A percentile compares a stretch with the other conserved stretches of the same genome.
phyloP scores from a whole-genome alignment of 2,797 vertebrate genomes.

The Rhynchotus rufescens region DNA sequence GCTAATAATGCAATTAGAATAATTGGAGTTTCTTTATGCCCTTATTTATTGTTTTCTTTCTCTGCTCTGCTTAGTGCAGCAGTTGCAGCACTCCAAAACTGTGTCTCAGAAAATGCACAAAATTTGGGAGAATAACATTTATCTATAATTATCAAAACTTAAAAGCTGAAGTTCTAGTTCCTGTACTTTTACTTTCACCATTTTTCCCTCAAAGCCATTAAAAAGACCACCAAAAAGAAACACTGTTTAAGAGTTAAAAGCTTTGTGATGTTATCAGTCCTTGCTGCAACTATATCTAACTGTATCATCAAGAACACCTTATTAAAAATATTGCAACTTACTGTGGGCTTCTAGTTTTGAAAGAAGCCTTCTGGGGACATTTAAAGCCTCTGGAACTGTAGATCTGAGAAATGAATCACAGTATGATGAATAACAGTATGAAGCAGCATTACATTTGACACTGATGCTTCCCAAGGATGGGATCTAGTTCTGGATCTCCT shows the following conservation, averaged over 20 bases:
- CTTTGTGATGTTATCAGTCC: not conserved
- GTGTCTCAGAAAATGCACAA: not conserved
- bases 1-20: not conserved
- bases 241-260: not conserved
- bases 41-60: not conserved
- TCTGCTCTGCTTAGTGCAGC: not conserved
- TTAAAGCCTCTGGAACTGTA: not conserved
- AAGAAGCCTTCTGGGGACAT: not conserved
- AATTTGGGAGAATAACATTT: not conserved
- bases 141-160: not conserved
- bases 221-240: not conserved
- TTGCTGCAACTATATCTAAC: not conserved
- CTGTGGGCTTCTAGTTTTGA: not conserved
- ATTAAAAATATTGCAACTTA: not conserved
- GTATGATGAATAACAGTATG: no score
- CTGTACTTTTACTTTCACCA: not conserved
- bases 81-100: not conserved
- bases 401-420: not conserved
- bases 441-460: not conserved
- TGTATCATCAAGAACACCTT: accelerated
- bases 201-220: not conserved
- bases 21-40: not conserved
- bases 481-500: accelerated
- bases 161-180: not conserved
- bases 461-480: not conserved